Base-by-base conservation (phyloP, 1,140 invertebrate species). In the Drosophila mayri region DNA sequence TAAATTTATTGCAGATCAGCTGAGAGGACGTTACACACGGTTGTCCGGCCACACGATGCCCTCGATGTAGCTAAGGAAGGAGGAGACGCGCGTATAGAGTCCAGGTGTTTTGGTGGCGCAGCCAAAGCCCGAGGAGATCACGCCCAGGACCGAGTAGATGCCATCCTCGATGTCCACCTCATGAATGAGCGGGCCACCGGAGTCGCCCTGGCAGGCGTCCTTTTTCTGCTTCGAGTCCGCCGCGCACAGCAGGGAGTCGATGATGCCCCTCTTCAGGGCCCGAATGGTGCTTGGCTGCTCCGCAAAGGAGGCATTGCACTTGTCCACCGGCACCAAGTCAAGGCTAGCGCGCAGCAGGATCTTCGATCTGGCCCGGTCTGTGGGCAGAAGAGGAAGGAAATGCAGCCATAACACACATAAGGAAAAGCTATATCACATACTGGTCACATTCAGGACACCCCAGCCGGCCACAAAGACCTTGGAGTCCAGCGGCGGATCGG, bases 181-280 rank as follows among this genome's bases (percentile, higher is more conserved):
- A 11, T 37, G 44, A 30, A 60, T 72, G 44, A 73, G 70, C 37
- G 70, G 70, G 1, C 70, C 70, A 1, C 70, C 70, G 30, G 70
- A 73, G 18, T 73, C 70, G 44, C 70, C 70, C 67, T 72, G 54
- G 67, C 70, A 73, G 54, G 70, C 67, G 7, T 73, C 70, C 67
- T 49, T 50, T 54, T 7, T 5, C 54, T 30, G 95, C 22, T 37
- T 50, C 5, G 11, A 50, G n/a, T 94, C 94, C 4, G 94, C 94
- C 0, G 95, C 95, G 61, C 95, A 95, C 9, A 95, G 55, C 71
- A 95, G 94, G 22, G 79, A 65, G 0, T 57, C 41, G 6, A 74
- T 76, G 8, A 93, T 61, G 25, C 87, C 91, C 1, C 65, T 12
- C 11, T 59, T 47, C n/a, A 90, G 57, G 22, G 54, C 44, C 8